Evolutionary conservation across 2,888 invertebrate genomes (phyloP), one percentile per base, ranked within the genome.

Genomic region (Sialis lutaria): DNA sequence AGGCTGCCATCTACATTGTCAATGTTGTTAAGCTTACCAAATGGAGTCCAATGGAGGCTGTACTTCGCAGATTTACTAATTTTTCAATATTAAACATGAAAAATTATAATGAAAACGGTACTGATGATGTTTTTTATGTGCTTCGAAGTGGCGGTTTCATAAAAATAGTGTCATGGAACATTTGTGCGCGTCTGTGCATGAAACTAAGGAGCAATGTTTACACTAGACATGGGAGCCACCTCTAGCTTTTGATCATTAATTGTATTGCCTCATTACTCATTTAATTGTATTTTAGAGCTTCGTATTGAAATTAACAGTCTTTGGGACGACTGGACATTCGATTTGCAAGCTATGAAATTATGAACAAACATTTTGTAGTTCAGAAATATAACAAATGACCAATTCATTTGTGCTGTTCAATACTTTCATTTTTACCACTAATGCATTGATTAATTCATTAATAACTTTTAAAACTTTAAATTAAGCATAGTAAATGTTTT

Each of bases 1-100:
- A 73, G 75, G 74, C 73, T 77, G 82, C 82, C 80, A 77, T 75
- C 82, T 82, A 73, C 75, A 76, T 77, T 82, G 82, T 82, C 82
- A 82, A 81, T 79, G 74, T 79, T 75, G 74, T 74, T 73, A 71
- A 72, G 73, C 68, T 68, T 69, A 67, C 67, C 65, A 69, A 69
- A 69, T 69, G 68, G 68, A 67, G 68, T 67, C 67, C 72, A 75
- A 75, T 75, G 75, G 74, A 75, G 74, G 72, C 70, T 73, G 67
- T 69, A 67, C 67, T 67, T 67, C 69, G 68, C 70, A 73, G 74
- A 75, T 74, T 72, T 70, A 72, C 69, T 74, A 69, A 74, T 72
- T 69, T 68, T 62, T 63, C 63, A 60, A 60, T 57, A 60, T 55
- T 60, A 63, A 64, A 55, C 58, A 67, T 64, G 64, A 62, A 59